phyloP scores from a whole-genome alignment of 1,140 invertebrate species.

The Drosophila ambigua region DNA sequence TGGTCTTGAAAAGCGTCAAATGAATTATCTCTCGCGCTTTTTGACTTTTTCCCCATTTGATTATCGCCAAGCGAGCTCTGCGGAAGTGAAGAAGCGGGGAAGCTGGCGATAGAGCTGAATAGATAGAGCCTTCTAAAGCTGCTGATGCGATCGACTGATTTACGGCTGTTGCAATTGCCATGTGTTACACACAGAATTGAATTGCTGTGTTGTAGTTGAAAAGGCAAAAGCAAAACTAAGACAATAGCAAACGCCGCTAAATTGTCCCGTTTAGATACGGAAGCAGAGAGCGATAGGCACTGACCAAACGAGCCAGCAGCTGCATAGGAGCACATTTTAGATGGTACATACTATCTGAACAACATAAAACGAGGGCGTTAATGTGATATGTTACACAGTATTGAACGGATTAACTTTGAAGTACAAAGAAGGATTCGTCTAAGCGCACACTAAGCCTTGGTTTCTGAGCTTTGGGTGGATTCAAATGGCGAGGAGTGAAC shows the following conservation, averaged over 20 bases:
- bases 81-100: constrained; percentile 4
- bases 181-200: not conserved
- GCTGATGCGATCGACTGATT: constrained; percentile 21
- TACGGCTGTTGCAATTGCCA: constrained; percentile 16
- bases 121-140: not conserved
- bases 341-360: not conserved
- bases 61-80: not conserved
- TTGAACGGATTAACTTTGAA: too few species aligned
- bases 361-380: too few species aligned
- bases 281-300: constrained; percentile 17
- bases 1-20: constrained; percentile 51
- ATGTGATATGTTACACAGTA: too few species aligned
- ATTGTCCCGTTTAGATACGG: constrained; percentile 40
- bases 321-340: constrained; percentile 11
- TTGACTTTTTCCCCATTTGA: constrained; percentile 14
- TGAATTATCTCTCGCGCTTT: constrained; percentile 63
- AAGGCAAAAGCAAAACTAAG: constrained; percentile 15
- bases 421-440: too few species aligned
- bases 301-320: too few species aligned
- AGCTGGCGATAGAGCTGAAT: not conserved
- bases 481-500: too few species aligned
- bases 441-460: too few species aligned
- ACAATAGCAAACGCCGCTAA: constrained; percentile 11
- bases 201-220: constrained; percentile 27
- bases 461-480: too few species aligned